These are phyloP conservation scores for Lathamus discolor DNA, from an alignment of 2,113 vertebrate species.

Conservation along the genomic window DNA sequence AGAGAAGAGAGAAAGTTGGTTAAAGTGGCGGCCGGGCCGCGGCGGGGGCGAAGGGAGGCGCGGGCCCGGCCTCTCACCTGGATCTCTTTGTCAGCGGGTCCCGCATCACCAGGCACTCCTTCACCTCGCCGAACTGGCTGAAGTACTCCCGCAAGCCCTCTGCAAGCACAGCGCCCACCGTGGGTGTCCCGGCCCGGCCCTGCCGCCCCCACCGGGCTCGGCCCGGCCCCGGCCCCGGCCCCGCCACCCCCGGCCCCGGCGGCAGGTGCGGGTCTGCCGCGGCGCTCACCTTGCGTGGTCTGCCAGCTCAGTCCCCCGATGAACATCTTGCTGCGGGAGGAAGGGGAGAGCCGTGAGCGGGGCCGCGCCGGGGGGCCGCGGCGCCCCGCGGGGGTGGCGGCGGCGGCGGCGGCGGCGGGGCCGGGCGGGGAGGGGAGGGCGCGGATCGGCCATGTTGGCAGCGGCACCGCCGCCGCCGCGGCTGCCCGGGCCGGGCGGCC, in stretches of 20 bases:
- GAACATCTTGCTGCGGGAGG: conserved; percentile 81
- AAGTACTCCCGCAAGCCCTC: conserved; percentile 99
- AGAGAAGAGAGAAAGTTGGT: conserved; percentile 77
- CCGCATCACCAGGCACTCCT: conserved; percentile 99
- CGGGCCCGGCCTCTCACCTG: conserved; percentile 86
- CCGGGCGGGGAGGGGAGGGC: too few species aligned
- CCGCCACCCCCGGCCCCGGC: conserved; percentile 11
- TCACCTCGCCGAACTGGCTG: conserved; percentile 99
- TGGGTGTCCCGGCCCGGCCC: conserved; percentile 14
- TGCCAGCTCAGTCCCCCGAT: conserved; percentile 97
- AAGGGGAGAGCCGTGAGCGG: too few species aligned
- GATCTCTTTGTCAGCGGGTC: conserved; percentile 99
- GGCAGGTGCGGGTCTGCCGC: neutral
- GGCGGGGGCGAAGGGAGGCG: conserved; percentile 66
- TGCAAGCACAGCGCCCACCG: conserved; percentile 76
- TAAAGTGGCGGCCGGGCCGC: conserved; percentile 71
- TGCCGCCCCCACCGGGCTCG: neutral
- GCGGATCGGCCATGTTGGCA: too few species aligned
- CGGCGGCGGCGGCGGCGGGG: too few species aligned
- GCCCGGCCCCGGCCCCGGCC: conserved; percentile 13
- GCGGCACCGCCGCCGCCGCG: too few species aligned
- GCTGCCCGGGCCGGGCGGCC: too few species aligned
- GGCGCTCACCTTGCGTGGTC: conserved; percentile 83
- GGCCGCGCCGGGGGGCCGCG: too few species aligned
- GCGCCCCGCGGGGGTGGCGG: too few species aligned